Evolutionary conservation across 2,888 invertebrate genomes (phyloP), one percentile per base, ranked within the genome.

Genomic region (Perdita meconis): DNA sequence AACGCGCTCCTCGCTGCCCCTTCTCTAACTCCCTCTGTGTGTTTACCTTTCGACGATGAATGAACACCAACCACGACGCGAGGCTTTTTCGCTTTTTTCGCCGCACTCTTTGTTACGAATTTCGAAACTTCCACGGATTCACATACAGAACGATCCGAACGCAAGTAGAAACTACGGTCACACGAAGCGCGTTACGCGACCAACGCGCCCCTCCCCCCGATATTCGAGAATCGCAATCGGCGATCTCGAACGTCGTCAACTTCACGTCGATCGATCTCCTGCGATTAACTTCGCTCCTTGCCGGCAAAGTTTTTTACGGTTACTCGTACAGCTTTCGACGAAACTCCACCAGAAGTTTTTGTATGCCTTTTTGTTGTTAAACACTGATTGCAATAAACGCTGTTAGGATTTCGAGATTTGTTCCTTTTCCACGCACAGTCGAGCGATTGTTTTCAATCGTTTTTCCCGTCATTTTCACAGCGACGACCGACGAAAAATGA

Each of bases 201-300:
- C 53, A 38, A 19, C 66, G 50, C 67, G 44, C 19, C 36, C 6
- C 42, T n/a, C n/a, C n/a, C n/a, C n/a, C n/a, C 57, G 38, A 36
- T 10, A 40, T 55, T 59, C 36, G 26, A 44, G 70, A 66, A 66
- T 6, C n/a, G 44, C 16, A 30, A 68, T 40, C 69, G 22, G 22
- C 72, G 63, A 47, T 57, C 36, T 16, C 51, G n/a, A 38, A 6
- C 38, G 5, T 16, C 47, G 60, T 16, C 24, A 44, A 44, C 50
- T 64, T 74, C 42, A 22, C 42, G 57, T 42, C 51, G 56, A 42
- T 64, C 51, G 36, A 22, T n/a, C 24, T 6, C 19, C 2, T 42
- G 42, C 42, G 42, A 16, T 42, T 42, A n/a, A n/a, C n/a, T 42
- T 34, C 2, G 16, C 12, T 50, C n/a, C 12, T 22, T 30, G 1